These are phyloP conservation scores for Neopelma chrysocephalum DNA, from an alignment of 2,797 vertebrate genomes.

Conservation along the genomic window DNA sequence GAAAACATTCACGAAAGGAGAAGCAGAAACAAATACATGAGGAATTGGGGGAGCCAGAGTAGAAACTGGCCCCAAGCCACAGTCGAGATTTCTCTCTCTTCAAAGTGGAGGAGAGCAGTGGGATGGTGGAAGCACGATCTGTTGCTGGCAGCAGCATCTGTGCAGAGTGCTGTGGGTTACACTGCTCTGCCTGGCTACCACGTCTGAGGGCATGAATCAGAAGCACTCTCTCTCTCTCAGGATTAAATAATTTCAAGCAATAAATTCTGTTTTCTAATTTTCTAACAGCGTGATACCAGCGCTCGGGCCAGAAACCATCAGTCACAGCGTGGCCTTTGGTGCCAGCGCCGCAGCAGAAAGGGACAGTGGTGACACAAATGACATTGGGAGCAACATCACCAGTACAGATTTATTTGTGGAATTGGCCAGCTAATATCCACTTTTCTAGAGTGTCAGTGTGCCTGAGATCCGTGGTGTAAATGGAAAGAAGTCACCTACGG, in stretches of 20 bases:
- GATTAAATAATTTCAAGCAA: not conserved
- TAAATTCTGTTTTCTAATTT: constrained; percentile 40
- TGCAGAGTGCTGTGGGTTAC: not conserved
- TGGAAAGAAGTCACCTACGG: not conserved
- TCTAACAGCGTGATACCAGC: not conserved
- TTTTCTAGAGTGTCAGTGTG: not conserved
- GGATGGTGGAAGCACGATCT: constrained; percentile 2
- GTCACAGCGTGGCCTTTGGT: not conserved
- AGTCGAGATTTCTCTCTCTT: not conserved
- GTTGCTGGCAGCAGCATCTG: constrained; percentile 11
- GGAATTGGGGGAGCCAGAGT: not conserved
- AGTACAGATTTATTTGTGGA: not conserved
- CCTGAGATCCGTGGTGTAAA: accelerated
- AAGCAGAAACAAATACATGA: not conserved
- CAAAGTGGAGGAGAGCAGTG: not conserved
- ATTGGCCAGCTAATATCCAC: not conserved
- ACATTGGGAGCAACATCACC: not conserved
- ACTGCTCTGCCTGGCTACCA: not conserved
- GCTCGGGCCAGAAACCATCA: not conserved
- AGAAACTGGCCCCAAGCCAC: constrained; percentile 8
- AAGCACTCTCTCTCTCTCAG: not conserved
- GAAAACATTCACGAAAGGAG: not conserved
- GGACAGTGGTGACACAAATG: not conserved
- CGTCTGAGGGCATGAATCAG: not conserved
- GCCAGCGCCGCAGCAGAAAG: not conserved